Percentiles rank a stretch among this genome's conserved stretches.
Evolutionary conservation across 2,888 invertebrate genomes (phyloP).

Genomic region (Lithosia quadra): DNA sequence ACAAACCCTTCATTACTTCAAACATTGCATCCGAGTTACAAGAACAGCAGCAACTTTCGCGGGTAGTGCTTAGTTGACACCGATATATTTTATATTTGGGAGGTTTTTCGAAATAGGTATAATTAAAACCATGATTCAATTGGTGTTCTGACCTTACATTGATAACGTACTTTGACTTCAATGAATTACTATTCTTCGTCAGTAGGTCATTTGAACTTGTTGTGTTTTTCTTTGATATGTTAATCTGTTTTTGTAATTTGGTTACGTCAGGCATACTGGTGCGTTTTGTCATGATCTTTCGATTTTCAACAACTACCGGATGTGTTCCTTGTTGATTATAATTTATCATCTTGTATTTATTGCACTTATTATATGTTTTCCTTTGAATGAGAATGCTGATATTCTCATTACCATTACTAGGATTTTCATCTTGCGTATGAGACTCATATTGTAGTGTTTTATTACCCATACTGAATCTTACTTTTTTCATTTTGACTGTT

Average conservation of each 20-base stretch:
- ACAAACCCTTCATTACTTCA: slow-evolving; percentile 74
- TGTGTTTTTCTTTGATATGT: not conserved
- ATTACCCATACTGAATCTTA: not conserved
- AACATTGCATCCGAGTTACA: slow-evolving; percentile 76
- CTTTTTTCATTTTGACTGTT: slow-evolving; percentile 7
- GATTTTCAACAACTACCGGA: not conserved
- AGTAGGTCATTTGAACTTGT: not conserved
- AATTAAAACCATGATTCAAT: not conserved
- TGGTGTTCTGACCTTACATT: slow-evolving; percentile 2
- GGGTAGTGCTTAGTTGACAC: slow-evolving; percentile 13
- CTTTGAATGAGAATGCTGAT: not conserved
- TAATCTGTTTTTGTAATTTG: not conserved
- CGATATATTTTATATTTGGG: slow-evolving; percentile 15
- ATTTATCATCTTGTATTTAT: not conserved
- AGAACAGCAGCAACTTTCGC: slow-evolving; percentile 48
- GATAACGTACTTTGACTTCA: slow-evolving; percentile 4
- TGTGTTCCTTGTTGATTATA: not conserved
- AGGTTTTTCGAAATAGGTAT: not conserved
- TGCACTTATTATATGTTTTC: not conserved
- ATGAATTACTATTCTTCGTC: not conserved
- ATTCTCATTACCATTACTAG: not conserved
- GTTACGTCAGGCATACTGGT: slow-evolving; percentile 5
- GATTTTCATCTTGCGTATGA: not conserved
- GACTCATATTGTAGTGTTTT: not conserved
- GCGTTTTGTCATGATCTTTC: not conserved